Conservation (phyloP, 2,888 invertebrate species). For the Apamea epomidion region DNA sequence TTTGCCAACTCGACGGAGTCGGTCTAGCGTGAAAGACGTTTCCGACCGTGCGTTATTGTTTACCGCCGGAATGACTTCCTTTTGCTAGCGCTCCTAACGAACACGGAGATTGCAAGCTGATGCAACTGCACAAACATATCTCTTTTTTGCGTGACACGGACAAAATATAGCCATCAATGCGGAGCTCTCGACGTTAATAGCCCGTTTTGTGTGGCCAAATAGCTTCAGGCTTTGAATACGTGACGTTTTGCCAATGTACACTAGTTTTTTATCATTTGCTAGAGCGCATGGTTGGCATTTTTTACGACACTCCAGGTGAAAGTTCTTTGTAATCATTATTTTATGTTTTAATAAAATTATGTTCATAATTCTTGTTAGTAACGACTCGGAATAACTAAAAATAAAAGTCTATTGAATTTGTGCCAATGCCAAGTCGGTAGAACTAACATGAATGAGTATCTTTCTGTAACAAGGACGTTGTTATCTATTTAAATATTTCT, state of each 20-base stretch:
- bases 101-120: slow-evolving; percentile 70
- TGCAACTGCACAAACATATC: slow-evolving; percentile 74
- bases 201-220: slow-evolving; percentile 72
- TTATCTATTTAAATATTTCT: slow-evolving; percentile 26
- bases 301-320: background rate
- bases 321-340: slow-evolving; percentile 18
- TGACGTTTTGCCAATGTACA: slow-evolving; percentile 33
- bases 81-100: slow-evolving; percentile 78
- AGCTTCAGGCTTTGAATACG: slow-evolving; percentile 66
- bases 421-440: slow-evolving; percentile 74
- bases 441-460: slow-evolving; percentile 68
- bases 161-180: slow-evolving; percentile 74
- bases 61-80: slow-evolving; percentile 86
- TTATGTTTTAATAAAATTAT: slow-evolving; percentile 25
- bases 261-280: slow-evolving; percentile 34
- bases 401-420: slow-evolving; percentile 72
- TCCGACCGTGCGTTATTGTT: slow-evolving; percentile 88
- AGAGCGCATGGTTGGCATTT: background rate
- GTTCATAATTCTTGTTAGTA: slow-evolving; percentile 41
- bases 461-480: slow-evolving; percentile 57
- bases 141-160: slow-evolving; percentile 68
- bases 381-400: slow-evolving; percentile 52
- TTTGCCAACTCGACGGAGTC: slow-evolving; percentile 83
- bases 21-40: slow-evolving; percentile 84
- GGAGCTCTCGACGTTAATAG: slow-evolving; percentile 73